Evolutionary conservation across 2,113 vertebrate genomes (phyloP).

Genomic region (Phoxinus phoxinus): DNA sequence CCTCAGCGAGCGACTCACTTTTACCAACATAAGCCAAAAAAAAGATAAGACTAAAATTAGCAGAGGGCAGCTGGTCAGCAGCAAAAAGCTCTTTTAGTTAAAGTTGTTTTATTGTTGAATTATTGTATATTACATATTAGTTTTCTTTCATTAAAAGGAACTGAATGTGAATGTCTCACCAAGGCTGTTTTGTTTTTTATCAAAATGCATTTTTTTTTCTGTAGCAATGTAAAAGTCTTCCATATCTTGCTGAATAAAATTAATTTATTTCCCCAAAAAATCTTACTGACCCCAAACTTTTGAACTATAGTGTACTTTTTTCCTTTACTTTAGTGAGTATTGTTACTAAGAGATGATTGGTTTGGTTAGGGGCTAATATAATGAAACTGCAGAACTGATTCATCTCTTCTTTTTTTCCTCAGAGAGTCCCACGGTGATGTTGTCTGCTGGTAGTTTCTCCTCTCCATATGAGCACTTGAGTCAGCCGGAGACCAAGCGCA

Average conservation of each 20-base stretch:
- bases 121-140: background rate
- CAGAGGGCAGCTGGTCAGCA: background rate
- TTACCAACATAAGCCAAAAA: background rate
- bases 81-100: too few relatives aligned
- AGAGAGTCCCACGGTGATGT: conserved; percentile 97
- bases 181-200: too few relatives aligned
- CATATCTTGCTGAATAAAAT: background rate
- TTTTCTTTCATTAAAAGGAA: background rate
- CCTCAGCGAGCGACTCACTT: too few relatives aligned
- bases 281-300: background rate
- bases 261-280: background rate
- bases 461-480: conserved; percentile 97
- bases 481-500: conserved; percentile 96
- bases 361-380: background rate
- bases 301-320: background rate
- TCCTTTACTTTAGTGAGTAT: background rate
- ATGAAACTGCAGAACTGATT: background rate
- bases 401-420: conserved; percentile 19
- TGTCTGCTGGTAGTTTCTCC: conserved; percentile 96
- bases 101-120: background rate
- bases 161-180: background rate
- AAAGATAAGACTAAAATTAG: background rate
- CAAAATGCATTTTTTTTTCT: too few relatives aligned
- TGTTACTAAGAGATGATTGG: background rate
- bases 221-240: too few relatives aligned